phyloP scores from a whole-genome alignment of 2,797 vertebrate genomes.

The Coilia nasus region DNA sequence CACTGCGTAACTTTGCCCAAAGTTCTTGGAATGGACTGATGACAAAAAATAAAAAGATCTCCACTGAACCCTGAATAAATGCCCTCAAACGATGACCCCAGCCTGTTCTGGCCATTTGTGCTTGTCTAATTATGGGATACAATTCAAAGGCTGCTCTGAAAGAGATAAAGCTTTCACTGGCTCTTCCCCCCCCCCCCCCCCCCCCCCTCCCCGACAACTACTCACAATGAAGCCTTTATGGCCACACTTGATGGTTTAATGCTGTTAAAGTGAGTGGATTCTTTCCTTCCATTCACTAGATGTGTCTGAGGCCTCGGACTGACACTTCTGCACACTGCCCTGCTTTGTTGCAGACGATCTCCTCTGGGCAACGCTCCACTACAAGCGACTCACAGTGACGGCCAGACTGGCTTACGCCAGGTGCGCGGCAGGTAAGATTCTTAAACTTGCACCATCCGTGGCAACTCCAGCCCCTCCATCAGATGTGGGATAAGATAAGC shows the following conservation, averaged over 20 bases:
- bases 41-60: neutral
- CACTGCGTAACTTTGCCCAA: neutral
- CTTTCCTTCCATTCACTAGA: conserved; percentile 6
- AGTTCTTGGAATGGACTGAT: neutral
- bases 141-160: conserved; percentile 27
- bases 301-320: neutral
- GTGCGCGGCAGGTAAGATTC: conserved; percentile 11
- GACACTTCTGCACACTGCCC: conserved; percentile 18
- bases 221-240: conserved; percentile 26
- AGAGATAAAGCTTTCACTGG: conserved; percentile 17
- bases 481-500: neutral
- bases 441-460: conserved; percentile 9
- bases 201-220: neutral
- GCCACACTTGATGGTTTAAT: conserved; percentile 25
- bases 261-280: conserved; percentile 33
- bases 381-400: neutral
- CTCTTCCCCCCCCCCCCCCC: neutral
- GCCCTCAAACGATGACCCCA: conserved; percentile 11
- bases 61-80: neutral
- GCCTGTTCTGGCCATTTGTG: neutral
- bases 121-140: conserved; percentile 35
- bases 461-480: neutral
- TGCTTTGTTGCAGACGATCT: conserved; percentile 23
- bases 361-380: conserved; percentile 7
- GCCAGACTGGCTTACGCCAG: neutral